Conservation (phyloP, 2,888 invertebrate species). For the Heliothis peltigera region DNA sequence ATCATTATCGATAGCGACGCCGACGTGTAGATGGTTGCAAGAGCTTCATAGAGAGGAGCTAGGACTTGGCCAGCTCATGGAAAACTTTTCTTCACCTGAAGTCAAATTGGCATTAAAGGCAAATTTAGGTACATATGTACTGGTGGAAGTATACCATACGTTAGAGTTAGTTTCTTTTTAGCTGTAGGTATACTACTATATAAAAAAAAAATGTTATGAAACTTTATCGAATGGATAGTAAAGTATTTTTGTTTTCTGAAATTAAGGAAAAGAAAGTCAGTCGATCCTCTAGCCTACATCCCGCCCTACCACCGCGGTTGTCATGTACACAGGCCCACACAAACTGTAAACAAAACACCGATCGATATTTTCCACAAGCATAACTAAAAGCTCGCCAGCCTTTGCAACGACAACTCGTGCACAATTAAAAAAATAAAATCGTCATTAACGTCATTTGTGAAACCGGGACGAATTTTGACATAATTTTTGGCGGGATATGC, state of each 20-base stretch:
- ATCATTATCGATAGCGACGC: no score
- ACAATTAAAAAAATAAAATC: slow-evolving; percentile 49
- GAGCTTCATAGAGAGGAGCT: no score
- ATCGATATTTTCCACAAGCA: slow-evolving; percentile 83
- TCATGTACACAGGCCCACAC: slow-evolving; percentile 86
- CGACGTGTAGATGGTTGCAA: no score
- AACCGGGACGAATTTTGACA: slow-evolving; percentile 67
- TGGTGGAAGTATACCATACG: not conserved
- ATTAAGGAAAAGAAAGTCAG: slow-evolving; percentile 30
- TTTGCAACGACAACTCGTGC: slow-evolving; percentile 72
- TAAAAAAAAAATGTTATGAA: no score
- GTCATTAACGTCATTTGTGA: slow-evolving; percentile 45
- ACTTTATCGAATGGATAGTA: no score
- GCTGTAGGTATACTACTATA: no score
- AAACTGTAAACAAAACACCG: slow-evolving; percentile 88
- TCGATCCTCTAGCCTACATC: slow-evolving; percentile 69
- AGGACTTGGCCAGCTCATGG: no score
- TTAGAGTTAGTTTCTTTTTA: not conserved
- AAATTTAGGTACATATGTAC: no score
- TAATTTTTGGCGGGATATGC: slow-evolving; percentile 80
- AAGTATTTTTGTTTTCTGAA: not conserved
- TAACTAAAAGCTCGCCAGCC: slow-evolving; percentile 79
- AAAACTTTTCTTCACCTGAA: no score
- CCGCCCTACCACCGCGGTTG: slow-evolving; percentile 84
- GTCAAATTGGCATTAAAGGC: no score